A percentile compares a stretch with the other conserved stretches of the same genome.
phyloP scores from a whole-genome alignment of 2,888 invertebrate species.

The Pherbina coryleti region DNA sequence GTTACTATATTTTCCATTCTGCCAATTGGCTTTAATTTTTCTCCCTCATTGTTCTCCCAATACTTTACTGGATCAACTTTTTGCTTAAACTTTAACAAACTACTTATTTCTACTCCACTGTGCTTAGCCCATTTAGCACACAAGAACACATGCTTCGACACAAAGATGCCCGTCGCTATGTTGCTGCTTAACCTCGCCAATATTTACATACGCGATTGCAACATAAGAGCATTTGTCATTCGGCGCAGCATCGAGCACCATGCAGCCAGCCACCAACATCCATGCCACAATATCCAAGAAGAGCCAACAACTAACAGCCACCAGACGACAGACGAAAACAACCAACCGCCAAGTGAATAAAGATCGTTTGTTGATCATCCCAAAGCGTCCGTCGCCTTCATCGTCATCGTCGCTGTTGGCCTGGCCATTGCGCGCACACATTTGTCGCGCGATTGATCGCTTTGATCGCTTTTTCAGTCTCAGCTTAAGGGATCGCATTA shows the following conservation, averaged over 20 bases:
- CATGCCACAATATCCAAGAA: background rate
- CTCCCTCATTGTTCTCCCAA: too few species aligned
- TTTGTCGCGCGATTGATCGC: conserved; percentile 45
- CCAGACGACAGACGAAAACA: background rate
- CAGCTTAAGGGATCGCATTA: background rate
- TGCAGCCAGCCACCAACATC: background rate
- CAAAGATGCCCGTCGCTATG: background rate
- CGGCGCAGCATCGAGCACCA: conserved; percentile 6
- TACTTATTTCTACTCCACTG: conserved; percentile 28
- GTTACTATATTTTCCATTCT: too few species aligned
- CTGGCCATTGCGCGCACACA: conserved; percentile 24
- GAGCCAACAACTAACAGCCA: background rate
- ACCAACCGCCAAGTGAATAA: background rate
- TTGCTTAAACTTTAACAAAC: too few species aligned
- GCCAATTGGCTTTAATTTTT: too few species aligned
- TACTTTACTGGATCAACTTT: too few species aligned
- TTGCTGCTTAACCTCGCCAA: conserved; percentile 17
- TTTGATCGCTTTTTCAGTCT: conserved; percentile 24
- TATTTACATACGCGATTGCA: conserved; percentile 35
- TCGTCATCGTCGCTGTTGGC: conserved; percentile 1
- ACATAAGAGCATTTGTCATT: conserved; percentile 40
- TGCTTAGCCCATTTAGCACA: conserved; percentile 25
- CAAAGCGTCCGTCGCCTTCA: background rate
- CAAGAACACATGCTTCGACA: conserved; percentile 30
- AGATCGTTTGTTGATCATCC: conserved; percentile 17